phyloP scores from a whole-genome alignment of 2,797 vertebrate genomes.

The Hippocampus kuda region DNA sequence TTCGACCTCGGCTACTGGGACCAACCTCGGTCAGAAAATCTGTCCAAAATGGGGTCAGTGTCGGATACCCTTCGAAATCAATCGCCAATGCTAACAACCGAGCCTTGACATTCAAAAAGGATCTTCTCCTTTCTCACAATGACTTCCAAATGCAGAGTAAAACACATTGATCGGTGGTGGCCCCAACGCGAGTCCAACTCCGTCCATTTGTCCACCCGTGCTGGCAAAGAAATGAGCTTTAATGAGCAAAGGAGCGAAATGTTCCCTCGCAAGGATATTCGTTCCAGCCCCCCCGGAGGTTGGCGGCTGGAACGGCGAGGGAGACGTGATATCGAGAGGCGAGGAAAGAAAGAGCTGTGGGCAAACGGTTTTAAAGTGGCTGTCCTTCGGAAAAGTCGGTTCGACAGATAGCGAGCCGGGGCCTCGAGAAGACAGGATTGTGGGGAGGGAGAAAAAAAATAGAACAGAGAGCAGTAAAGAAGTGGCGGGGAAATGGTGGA shows the following conservation, averaged over 20 bases:
- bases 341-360: slow-evolving; percentile 1
- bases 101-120: neutral
- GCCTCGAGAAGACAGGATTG: neutral
- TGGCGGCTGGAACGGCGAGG: neutral
- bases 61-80: neutral
- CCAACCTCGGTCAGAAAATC: neutral
- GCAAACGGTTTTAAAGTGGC: slow-evolving; percentile 6
- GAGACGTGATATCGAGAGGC: slow-evolving; percentile 3
- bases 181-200: neutral
- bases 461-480: neutral
- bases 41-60: neutral
- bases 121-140: neutral
- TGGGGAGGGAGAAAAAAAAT: neutral
- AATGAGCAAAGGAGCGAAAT: slow-evolving; percentile 4
- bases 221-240: neutral
- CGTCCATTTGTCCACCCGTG: neutral
- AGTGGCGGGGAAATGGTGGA: neutral
- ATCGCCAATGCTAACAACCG: neutral
- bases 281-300: neutral
- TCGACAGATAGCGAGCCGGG: neutral
- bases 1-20: too few species aligned
- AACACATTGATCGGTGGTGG: neutral
- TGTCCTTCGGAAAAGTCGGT: neutral
- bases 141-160: neutral
- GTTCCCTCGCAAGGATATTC: neutral